Conservation (phyloP, 2,797 vertebrate species). For the Poecilia gillii region DNA sequence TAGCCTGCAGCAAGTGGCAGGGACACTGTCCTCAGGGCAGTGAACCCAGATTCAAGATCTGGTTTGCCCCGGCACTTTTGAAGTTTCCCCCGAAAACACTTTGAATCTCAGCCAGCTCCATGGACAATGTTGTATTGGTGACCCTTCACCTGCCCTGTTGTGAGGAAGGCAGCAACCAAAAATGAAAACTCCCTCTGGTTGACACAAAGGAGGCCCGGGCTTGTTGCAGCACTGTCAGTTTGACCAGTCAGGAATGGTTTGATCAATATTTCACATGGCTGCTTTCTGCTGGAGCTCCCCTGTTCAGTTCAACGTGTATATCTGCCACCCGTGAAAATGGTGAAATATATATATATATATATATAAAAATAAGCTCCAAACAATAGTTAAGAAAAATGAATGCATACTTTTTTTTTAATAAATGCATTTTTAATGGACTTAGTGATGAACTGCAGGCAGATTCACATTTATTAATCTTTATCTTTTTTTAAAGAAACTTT, state of each 20-base stretch:
- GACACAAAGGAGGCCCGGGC: slow-evolving; percentile 22
- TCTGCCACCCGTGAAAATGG: slow-evolving; percentile 12
- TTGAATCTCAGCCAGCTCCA: slow-evolving; percentile 47
- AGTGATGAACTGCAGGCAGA: not conserved
- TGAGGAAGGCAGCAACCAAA: slow-evolving; percentile 38
- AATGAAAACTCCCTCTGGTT: slow-evolving; percentile 37
- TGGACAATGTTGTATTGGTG: slow-evolving; percentile 30
- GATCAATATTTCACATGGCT: slow-evolving; percentile 65
- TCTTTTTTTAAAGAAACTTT: not conserved
- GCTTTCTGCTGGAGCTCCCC: slow-evolving; percentile 37
- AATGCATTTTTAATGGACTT: not conserved
- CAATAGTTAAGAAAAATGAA: not conserved
- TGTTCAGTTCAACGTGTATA: slow-evolving; percentile 13
- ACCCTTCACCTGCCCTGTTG: slow-evolving; percentile 42
- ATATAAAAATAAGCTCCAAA: slow-evolving; percentile 4
- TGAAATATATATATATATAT: not conserved
- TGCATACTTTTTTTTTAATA: not conserved
- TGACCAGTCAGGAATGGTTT: slow-evolving; percentile 47
- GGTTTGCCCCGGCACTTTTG: slow-evolving; percentile 29
- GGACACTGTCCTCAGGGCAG: slow-evolving; percentile 29
- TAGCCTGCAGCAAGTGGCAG: slow-evolving; percentile 17
- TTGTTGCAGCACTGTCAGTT: slow-evolving; percentile 46
- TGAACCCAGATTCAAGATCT: slow-evolving; percentile 18
- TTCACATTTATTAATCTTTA: not conserved
- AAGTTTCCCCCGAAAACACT: slow-evolving; percentile 58